phyloP scores from a whole-genome alignment of 2,888 invertebrate species.

The Parascotia fuliginaria region DNA sequence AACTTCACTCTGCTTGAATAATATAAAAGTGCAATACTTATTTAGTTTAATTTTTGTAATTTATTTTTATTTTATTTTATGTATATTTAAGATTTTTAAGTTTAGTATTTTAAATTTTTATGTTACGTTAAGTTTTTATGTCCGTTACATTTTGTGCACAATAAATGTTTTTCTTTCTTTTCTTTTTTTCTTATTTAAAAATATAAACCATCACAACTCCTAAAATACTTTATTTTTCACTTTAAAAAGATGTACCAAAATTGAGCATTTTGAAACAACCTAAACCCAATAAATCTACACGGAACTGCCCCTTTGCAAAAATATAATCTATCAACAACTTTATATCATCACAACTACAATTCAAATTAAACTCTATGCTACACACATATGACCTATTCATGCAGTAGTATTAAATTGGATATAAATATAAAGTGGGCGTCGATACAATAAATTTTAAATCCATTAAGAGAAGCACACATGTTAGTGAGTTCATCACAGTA shows the following conservation, averaged over 20 bases:
- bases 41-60: no score
- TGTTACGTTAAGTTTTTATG: no score
- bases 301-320: conserved; percentile 24
- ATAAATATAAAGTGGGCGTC: conserved; percentile 69
- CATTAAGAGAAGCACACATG: conserved; percentile 84
- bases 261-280: background rate
- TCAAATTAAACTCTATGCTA: conserved; percentile 9
- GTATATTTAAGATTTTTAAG: no score
- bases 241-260: background rate
- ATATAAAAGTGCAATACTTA: no score
- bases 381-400: conserved; percentile 16
- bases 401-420: conserved; percentile 2
- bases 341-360: background rate
- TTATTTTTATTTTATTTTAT: no score
- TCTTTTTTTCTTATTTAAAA: no score
- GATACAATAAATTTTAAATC: conserved; percentile 83
- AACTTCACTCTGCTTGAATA: no score
- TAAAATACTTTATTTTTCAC: no score
- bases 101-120: no score
- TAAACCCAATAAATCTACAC: conserved; percentile 1
- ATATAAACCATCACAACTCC: no score
- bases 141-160: no score
- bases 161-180: no score
- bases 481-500: conserved; percentile 72
- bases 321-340: conserved; percentile 13